A percentile compares a stretch with the other conserved stretches of the same genome.
Evolutionary conservation across 2,113 vertebrate genomes (phyloP).

Genomic region (Oncorhynchus keta): DNA sequence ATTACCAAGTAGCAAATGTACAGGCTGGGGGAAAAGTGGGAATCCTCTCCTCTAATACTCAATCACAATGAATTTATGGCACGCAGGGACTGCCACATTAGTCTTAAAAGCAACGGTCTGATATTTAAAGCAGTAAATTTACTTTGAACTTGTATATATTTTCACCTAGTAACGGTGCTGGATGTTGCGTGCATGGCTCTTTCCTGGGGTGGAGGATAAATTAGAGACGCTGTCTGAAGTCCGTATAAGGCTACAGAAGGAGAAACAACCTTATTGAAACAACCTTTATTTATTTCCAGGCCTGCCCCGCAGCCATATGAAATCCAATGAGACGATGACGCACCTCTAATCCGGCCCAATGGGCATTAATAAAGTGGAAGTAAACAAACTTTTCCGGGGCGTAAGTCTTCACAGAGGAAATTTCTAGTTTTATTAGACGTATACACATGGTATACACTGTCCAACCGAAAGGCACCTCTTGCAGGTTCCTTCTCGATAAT

Average conservation of each 20-base stretch:
- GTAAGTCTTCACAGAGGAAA: constrained; percentile 19
- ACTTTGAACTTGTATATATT: constrained; percentile 10
- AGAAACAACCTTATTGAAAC: constrained; percentile 2
- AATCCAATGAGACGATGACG: constrained; percentile 12
- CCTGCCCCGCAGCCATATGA: neutral
- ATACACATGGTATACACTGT: too few relatives aligned
- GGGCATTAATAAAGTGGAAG: constrained; percentile 32
- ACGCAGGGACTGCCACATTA: constrained; percentile 8
- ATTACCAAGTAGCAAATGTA: constrained; percentile 33
- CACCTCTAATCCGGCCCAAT: constrained; percentile 37
- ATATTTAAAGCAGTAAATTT: constrained; percentile 35
- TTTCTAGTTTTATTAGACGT: too few relatives aligned
- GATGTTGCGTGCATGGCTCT: neutral
- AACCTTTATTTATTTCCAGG: neutral
- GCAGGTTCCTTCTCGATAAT: too few relatives aligned
- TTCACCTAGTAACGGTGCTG: neutral
- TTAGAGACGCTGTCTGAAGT: neutral
- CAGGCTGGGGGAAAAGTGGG: constrained; percentile 1
- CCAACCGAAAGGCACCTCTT: too few relatives aligned
- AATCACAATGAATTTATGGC: constrained; percentile 21
- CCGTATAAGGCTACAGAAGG: neutral
- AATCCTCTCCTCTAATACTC: constrained; percentile 5
- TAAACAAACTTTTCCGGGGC: constrained; percentile 1
- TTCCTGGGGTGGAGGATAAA: neutral
- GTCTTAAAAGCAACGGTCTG: constrained; percentile 33